Base-by-base conservation (phyloP, 2,797 vertebrate species). In the Tympanoctomys barrerae region DNA sequence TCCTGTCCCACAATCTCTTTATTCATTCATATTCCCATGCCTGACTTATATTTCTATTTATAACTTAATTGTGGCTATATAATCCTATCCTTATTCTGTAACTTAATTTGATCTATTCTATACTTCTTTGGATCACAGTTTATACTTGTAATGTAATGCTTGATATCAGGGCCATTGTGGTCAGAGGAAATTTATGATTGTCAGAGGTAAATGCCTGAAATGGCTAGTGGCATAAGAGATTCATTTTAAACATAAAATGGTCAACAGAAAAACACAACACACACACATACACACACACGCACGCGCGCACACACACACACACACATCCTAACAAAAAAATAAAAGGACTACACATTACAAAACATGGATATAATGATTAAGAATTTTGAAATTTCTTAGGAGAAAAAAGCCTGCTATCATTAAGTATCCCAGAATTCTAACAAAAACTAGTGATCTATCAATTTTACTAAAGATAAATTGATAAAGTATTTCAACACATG, bases 341-440 rank as follows among this genome's bases (percentile, higher is more conserved):
- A 28, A 13, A 64, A 18, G 21, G 73, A 73, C 0, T 66, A 68
- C 73, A 59, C 36, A 11, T 18, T 18, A 70, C 33, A 92, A 77
- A 54, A 12, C 4, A 70, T 92, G 14, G 18, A 87, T 26, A 12
- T 68, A 39, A 91, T 88, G 18, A 89, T 39, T 36, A 78, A 84
- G 18, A 31, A 82, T 46, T 49, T 22, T 84, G 33, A 96, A 49
- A 90, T 85, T 77, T 7, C 54, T 80, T 33, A 62, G 8, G 14
- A 88, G 14, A 57, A 97, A 97, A 93, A 36, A 39, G 19, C 52
- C 42, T 90, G 21, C 28, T 68, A n/a, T 22, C n/a, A 70, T 33
- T 39, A 81, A 78, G 19, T 3, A 5, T 52, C 33, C 33, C 19
- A 77, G 3, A 21, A 70, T n/a, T 83, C 9, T 54, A 61, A 66